phyloP scores from a whole-genome alignment of 1,140 invertebrate genomes.

The Helicoverpa zea region DNA sequence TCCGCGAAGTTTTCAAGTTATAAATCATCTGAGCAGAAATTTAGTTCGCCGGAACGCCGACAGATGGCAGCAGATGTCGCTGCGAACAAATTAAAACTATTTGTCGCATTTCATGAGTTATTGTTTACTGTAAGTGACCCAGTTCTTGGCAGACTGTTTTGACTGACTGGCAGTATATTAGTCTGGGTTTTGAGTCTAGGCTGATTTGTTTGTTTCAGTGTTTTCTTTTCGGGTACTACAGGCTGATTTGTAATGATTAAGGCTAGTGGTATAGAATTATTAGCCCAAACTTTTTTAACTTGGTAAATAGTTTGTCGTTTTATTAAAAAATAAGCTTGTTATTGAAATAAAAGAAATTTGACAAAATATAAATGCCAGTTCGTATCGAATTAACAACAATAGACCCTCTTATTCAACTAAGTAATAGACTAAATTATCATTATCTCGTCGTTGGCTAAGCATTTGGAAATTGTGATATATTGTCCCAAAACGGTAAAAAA shows the following conservation, averaged over 20 bases:
- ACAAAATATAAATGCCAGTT: no score
- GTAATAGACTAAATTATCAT: no score
- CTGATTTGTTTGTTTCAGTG: neutral
- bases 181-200: neutral
- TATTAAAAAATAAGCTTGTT: neutral
- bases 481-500: no score
- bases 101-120: conserved; percentile 31
- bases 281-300: neutral
- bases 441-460: no score
- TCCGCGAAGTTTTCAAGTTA: neutral
- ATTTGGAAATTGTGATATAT: no score
- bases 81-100: conserved; percentile 40
- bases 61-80: conserved; percentile 32
- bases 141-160: conserved; percentile 40
- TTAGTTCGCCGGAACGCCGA: conserved; percentile 26
- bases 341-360: no score
- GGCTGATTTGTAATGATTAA: neutral
- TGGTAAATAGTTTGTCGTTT: no score
- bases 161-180: conserved; percentile 27
- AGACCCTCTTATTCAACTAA: no score
- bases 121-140: conserved; percentile 31
- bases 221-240: no score
- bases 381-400: no score
- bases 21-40: conserved; percentile 27
- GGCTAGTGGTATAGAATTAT: neutral